Conservation (phyloP, 2,888 invertebrate species). For the Netelia virgata region DNA sequence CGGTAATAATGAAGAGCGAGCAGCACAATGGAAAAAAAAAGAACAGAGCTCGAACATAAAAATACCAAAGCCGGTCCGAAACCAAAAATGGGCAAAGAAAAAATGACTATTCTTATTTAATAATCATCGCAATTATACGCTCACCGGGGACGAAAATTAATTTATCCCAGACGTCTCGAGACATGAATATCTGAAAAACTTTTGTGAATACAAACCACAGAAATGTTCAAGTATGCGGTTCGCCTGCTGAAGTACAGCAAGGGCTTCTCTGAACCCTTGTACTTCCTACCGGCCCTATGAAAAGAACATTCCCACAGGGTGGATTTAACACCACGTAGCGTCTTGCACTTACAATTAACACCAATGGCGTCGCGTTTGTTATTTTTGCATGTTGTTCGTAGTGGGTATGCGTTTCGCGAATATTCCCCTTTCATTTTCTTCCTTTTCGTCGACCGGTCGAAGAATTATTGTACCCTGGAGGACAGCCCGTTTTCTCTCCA, state of each 20-base stretch:
- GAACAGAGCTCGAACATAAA: not conserved
- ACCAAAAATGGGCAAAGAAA: conserved; percentile 14
- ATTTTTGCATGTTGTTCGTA: not conserved
- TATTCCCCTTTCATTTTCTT: conserved; percentile 57
- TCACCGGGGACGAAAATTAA: conserved; percentile 2
- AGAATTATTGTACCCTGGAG: conserved; percentile 30
- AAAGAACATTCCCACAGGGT: not conserved
- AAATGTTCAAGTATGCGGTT: too few species aligned
- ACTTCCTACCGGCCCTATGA: not conserved
- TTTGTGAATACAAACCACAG: not conserved
- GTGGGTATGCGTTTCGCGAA: conserved; percentile 4
- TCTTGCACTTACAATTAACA: conserved; percentile 47
- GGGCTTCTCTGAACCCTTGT: not conserved
- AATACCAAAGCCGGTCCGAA: not conserved
- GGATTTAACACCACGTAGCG: conserved; percentile 32
- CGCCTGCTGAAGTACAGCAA: conserved; percentile 6
- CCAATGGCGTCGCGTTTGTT: conserved; percentile 12
- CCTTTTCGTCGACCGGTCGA: conserved; percentile 25
- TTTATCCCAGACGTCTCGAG: not conserved
- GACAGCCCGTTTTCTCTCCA: conserved; percentile 38
- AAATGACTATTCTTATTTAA: not conserved
- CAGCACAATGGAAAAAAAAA: not conserved
- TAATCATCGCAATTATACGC: conserved; percentile 32
- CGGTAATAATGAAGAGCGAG: too few species aligned
- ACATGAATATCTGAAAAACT: not conserved